Percentiles rank a stretch among this genome's conserved stretches.
Conservation (phyloP, 2,113 vertebrate genomes). For the Bagarius yarrelli region DNA sequence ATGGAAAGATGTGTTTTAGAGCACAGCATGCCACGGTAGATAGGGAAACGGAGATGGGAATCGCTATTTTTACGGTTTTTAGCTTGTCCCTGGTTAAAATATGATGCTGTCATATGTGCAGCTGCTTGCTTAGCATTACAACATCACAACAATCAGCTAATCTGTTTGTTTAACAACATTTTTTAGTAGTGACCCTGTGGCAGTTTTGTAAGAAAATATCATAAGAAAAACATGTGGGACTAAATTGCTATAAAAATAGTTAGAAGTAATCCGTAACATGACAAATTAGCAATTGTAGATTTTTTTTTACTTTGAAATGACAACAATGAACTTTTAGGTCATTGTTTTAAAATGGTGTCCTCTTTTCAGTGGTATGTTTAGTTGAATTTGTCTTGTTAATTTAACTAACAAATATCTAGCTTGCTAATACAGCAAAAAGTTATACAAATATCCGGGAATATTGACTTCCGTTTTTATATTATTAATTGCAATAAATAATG, state of each 20-base stretch:
- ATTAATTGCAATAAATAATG: not conserved
- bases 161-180: not conserved
- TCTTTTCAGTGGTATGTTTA: too few species aligned
- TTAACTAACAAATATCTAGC: too few species aligned
- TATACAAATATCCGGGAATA: too few species aligned
- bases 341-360: too few species aligned
- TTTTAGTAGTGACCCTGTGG: not conserved
- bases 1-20: conserved; percentile 33
- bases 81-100: conserved; percentile 19
- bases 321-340: too few species aligned
- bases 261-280: not conserved
- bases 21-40: conserved; percentile 23
- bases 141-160: not conserved
- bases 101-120: not conserved
- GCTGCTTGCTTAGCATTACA: not conserved
- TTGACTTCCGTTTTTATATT: too few species aligned
- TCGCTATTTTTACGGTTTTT: conserved; percentile 34
- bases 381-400: too few species aligned
- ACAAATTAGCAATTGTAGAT: too few species aligned
- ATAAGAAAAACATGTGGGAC: not conserved
- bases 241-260: not conserved
- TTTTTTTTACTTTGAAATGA: too few species aligned
- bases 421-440: too few species aligned
- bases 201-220: not conserved
- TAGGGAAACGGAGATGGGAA: conserved; percentile 27